These are phyloP conservation scores for Symphodus melops DNA, from an alignment of 2,113 vertebrate species.

Conservation along the genomic window DNA sequence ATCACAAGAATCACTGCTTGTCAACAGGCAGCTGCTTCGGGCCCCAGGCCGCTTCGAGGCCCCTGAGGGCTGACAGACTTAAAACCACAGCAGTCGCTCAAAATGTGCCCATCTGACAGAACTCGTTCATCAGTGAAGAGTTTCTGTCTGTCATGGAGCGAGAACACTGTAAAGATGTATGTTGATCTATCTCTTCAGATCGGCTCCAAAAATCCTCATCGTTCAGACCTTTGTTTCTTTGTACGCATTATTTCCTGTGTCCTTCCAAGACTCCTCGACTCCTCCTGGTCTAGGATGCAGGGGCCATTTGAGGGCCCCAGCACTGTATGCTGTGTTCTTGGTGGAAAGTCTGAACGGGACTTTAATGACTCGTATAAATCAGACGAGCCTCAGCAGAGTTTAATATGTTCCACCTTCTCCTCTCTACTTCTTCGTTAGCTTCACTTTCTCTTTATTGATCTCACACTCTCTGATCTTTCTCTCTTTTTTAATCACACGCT, in stretches of 20 bases:
- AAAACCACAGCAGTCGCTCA: too few relatives aligned
- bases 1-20: too few relatives aligned
- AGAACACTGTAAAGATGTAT: too few relatives aligned
- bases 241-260: neutral
- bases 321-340: neutral
- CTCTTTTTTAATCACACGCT: slow-evolving; percentile 28
- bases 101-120: too few relatives aligned
- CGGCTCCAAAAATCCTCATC: too few relatives aligned
- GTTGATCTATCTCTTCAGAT: too few relatives aligned
- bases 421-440: slow-evolving; percentile 11
- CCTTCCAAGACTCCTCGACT: neutral
- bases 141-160: too few relatives aligned
- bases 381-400: neutral
- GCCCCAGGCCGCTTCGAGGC: too few relatives aligned
- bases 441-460: slow-evolving; percentile 10
- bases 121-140: too few relatives aligned
- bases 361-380: slow-evolving; percentile 22
- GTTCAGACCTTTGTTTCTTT: neutral
- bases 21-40: too few relatives aligned
- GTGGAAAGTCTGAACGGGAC: neutral
- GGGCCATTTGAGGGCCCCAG: neutral
- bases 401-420: slow-evolving; percentile 13
- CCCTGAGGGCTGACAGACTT: too few relatives aligned
- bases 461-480: neutral
- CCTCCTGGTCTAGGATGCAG: neutral